Evolutionary conservation across 2,888 invertebrate genomes (phyloP), one percentile per base, ranked within the genome.

Genomic region (Pasiphila rectangulata): DNA sequence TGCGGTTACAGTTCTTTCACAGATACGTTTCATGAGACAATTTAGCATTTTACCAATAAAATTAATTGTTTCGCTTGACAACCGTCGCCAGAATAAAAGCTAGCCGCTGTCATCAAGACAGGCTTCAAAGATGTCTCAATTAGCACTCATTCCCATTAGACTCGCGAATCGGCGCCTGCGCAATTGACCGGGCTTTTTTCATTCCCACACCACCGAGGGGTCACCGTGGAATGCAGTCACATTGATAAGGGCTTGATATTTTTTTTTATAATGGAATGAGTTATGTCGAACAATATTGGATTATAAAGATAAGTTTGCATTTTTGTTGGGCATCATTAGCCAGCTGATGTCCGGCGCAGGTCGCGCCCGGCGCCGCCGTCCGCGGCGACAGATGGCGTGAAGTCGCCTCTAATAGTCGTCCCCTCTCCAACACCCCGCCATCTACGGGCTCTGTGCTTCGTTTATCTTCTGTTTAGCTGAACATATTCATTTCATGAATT

Each of bases 381-480:
- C 9, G 7, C 9, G 27, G 51, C 65, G 61, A 65, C 75, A 74
- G 73, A 67, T 75, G 74, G 60, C 65, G 70, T 69, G 64, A 71
- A 73, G 72, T 73, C 63, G 61, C 45, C 56, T 48, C 40, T 62
- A 64, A 63, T 54, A 51, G 46, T 5, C 21, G 21, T 1, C n/a
- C n/a, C 24, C 36, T 29, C 49, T 3, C 50, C 25, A 21, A 48
- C n/a, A n/a, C n/a, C n/a, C n/a, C n/a, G n/a, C n/a, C n/a, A n/a
- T n/a, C 10, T 41, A 34, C 12, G 24, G 5, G 32, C 4, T n/a
- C 23, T 43, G 35, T 36, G 15, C 23, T 35, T 25, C 21, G 30
- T 40, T 40, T 44, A 29, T 35, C n/a, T n/a, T n/a, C n/a, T n/a
- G n/a, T n/a, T n/a, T n/a, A n/a, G n/a, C n/a, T n/a, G n/a, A n/a